Percentiles rank a stretch among this genome's conserved stretches.
Evolutionary conservation across 2,797 vertebrate species (phyloP).

Genomic region (Ibycter americanus): DNA sequence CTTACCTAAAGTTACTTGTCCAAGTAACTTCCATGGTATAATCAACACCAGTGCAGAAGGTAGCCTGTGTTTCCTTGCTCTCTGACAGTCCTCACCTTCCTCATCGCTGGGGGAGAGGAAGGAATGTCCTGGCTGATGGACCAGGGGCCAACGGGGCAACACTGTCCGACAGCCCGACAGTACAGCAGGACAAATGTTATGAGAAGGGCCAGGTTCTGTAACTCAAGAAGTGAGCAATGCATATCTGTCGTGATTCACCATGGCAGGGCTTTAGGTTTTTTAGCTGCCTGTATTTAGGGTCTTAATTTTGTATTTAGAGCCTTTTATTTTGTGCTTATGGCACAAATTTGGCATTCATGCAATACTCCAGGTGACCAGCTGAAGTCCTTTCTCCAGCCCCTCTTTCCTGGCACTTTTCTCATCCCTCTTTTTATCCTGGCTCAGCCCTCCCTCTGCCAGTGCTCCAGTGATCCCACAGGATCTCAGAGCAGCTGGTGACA

Average conservation of each 20-base stretch:
- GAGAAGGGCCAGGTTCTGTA: neutral
- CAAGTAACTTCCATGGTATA: neutral
- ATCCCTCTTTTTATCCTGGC: neutral
- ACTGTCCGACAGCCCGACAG: neutral
- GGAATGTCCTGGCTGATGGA: neutral
- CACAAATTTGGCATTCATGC: neutral
- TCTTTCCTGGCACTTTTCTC: neutral
- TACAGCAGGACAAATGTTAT: neutral
- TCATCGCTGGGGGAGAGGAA: neutral
- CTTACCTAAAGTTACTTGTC: neutral
- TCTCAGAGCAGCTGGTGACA: neutral
- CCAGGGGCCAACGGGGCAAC: accelerated
- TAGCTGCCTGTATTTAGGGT: neutral
- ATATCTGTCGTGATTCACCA: neutral
- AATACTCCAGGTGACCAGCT: neutral
- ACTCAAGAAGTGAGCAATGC: neutral
- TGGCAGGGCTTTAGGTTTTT: neutral
- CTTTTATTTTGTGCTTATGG: neutral
- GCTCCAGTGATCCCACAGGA: neutral
- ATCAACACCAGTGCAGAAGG: neutral
- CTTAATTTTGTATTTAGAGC: neutral
- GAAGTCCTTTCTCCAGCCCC: neutral
- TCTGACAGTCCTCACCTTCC: neutral
- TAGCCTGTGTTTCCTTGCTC: neutral
- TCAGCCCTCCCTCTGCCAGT: neutral